Evolutionary conservation across 64 coral and sea anemone genomes (phyloP).

Genomic region (Stylophora pistillata): DNA sequence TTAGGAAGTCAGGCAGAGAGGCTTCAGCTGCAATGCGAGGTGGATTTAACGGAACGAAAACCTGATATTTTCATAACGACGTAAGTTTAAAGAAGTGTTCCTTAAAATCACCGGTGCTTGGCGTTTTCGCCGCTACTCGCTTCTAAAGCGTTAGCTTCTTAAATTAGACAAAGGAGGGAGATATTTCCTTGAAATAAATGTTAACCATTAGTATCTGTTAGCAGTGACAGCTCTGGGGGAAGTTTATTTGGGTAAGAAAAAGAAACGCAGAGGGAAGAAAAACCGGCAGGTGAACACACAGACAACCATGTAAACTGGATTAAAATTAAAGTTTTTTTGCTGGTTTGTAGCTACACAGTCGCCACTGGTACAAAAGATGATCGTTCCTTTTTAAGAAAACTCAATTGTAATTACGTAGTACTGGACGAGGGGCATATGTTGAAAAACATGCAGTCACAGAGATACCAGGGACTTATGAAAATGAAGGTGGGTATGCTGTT

Average conservation of each 20-base stretch:
- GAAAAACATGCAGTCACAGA: constrained; percentile 98
- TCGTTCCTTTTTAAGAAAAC: constrained; percentile 68
- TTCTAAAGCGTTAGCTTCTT: no score
- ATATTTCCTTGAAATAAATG: no score
- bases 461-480: constrained; percentile 81
- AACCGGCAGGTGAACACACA: no score
- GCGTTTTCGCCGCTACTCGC: not conserved
- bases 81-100: constrained; percentile 40
- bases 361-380: constrained; percentile 59
- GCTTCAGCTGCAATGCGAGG: constrained; percentile 35
- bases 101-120: not conserved
- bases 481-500: constrained; percentile 54
- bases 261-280: no score
- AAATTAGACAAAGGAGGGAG: no score
- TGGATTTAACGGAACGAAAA: constrained; percentile 27
- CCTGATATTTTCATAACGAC: constrained; percentile 86
- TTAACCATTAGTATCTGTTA: no score
- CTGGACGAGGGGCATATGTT: constrained; percentile 97
- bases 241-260: no score
- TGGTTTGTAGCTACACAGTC: constrained; percentile 53
- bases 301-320: not conserved
- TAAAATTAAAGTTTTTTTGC: not conserved
- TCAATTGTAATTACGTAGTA: constrained; percentile 80
- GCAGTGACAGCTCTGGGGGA: no score
- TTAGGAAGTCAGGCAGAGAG: constrained; percentile 79